These are phyloP conservation scores for Sterna hirundo DNA, from an alignment of 2,113 vertebrate species.

Conservation along the genomic window DNA sequence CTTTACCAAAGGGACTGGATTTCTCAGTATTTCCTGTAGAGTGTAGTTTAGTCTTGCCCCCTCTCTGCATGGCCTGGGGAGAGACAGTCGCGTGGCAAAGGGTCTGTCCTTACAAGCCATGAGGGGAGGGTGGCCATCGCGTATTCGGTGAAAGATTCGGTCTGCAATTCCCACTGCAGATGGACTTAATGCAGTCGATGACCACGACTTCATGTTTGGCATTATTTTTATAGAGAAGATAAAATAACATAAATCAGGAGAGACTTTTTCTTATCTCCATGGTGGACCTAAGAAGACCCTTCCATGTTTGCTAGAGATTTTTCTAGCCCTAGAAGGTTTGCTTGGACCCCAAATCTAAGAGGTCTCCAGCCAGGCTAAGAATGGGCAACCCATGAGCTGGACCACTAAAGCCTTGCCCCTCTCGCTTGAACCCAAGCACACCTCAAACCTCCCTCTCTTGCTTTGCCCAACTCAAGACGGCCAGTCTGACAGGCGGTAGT, in stretches of 20 bases:
- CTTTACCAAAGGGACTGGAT: neutral
- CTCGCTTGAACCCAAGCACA: too few relatives aligned
- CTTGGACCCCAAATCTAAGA: too few relatives aligned
- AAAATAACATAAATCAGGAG: neutral
- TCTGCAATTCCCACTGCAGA: neutral
- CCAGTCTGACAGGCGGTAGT: too few relatives aligned
- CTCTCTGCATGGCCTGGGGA: neutral
- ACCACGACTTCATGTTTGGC: accelerated
- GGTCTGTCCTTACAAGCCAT: neutral
- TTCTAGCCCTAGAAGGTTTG: too few relatives aligned
- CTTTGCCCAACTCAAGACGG: too few relatives aligned
- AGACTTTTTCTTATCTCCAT: neutral
- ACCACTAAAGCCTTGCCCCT: too few relatives aligned
- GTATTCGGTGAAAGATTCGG: neutral
- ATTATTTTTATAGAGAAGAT: neutral
- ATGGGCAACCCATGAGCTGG: too few relatives aligned
- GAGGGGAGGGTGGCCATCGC: neutral
- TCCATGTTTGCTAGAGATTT: neutral
- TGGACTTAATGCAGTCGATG: neutral
- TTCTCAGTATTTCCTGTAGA: slow-evolving; percentile 37
- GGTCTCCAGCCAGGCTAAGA: too few relatives aligned
- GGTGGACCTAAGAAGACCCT: neutral
- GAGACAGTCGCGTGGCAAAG: accelerated
- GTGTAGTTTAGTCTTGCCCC: neutral
- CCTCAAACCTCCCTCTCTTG: too few relatives aligned